Conservation (phyloP, 2,113 vertebrate genomes). For the Sylvietta virens region DNA sequence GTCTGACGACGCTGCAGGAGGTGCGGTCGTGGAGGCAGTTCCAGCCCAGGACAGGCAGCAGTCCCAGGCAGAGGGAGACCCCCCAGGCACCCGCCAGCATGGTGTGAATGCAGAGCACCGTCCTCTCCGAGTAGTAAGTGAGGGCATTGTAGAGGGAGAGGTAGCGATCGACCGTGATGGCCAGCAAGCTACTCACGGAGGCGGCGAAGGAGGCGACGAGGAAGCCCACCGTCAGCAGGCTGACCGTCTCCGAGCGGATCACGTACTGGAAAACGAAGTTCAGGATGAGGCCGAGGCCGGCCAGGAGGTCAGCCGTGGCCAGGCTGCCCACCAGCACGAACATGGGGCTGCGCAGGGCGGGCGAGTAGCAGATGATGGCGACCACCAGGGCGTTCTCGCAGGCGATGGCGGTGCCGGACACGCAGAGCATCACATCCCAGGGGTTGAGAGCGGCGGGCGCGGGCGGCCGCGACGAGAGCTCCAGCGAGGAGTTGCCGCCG, state of each 20-base stretch:
- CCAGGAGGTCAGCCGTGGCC: slow-evolving; percentile 93
- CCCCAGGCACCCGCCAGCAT: slow-evolving; percentile 91
- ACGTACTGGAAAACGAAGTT: slow-evolving; percentile 96
- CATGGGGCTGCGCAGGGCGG: slow-evolving; percentile 90
- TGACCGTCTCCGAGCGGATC: slow-evolving; percentile 90
- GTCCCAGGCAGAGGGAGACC: slow-evolving; percentile 85
- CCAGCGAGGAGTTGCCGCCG: slow-evolving; percentile 71
- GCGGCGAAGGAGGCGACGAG: slow-evolving; percentile 94
- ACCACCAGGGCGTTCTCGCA: slow-evolving; percentile 96
- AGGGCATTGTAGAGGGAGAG: slow-evolving; percentile 95
- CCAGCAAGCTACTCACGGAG: slow-evolving; percentile 93
- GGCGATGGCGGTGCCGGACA: slow-evolving; percentile 93
- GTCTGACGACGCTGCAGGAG: slow-evolving; percentile 90
- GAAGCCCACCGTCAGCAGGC: slow-evolving; percentile 93
- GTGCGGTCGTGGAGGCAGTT: slow-evolving; percentile 85
- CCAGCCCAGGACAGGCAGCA: slow-evolving; percentile 93
- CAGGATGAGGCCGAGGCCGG: slow-evolving; percentile 92
- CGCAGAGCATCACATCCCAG: slow-evolving; percentile 95
- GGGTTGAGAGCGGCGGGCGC: slow-evolving; percentile 83
- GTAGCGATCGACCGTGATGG: slow-evolving; percentile 96
- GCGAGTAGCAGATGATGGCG: slow-evolving; percentile 94
- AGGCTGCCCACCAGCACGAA: slow-evolving; percentile 94
- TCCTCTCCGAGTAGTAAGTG: slow-evolving; percentile 95
- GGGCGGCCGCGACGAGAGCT: slow-evolving; percentile 76
- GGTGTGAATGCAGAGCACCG: slow-evolving; percentile 85